phyloP scores from a whole-genome alignment of 2,113 vertebrate species.

The Oncorhynchus masou region DNA sequence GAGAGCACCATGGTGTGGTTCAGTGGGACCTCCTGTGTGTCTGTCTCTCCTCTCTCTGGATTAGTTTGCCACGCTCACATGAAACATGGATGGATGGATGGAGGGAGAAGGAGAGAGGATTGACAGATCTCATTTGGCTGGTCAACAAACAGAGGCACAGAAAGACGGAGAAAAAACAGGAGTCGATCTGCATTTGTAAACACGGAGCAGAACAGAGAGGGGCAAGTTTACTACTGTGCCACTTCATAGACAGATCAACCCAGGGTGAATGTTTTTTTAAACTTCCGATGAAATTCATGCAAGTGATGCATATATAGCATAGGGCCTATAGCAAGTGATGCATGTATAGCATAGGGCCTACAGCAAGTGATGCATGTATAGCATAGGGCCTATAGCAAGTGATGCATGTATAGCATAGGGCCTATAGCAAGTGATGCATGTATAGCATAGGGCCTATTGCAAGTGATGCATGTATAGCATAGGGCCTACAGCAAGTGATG shows the following conservation, averaged over 20 bases:
- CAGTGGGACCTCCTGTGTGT: constrained; percentile 40
- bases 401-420: too few relatives aligned
- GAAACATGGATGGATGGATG: constrained; percentile 60
- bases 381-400: too few relatives aligned
- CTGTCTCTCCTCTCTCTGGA: constrained; percentile 26
- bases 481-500: too few relatives aligned
- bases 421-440: too few relatives aligned
- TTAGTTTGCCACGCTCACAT: constrained; percentile 58
- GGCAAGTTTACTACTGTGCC: not conserved
- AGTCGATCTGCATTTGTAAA: constrained; percentile 4
- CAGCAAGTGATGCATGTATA: too few relatives aligned
- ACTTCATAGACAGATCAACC: not conserved
- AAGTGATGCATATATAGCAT: too few relatives aligned
- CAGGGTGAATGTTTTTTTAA: not conserved
- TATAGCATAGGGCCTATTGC: too few relatives aligned
- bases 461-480: too few relatives aligned
- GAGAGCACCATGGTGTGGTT: constrained; percentile 28
- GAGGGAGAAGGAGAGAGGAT: not conserved
- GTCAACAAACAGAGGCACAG: constrained; percentile 25
- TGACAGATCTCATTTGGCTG: not conserved
- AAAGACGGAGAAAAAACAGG: constrained; percentile 7
- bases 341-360: too few relatives aligned
- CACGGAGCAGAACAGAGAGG: not conserved
- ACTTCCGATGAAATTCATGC: too few relatives aligned
- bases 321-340: too few relatives aligned